phyloP scores from a whole-genome alignment of 2,888 invertebrate genomes.

The Strigamia crassipes region DNA sequence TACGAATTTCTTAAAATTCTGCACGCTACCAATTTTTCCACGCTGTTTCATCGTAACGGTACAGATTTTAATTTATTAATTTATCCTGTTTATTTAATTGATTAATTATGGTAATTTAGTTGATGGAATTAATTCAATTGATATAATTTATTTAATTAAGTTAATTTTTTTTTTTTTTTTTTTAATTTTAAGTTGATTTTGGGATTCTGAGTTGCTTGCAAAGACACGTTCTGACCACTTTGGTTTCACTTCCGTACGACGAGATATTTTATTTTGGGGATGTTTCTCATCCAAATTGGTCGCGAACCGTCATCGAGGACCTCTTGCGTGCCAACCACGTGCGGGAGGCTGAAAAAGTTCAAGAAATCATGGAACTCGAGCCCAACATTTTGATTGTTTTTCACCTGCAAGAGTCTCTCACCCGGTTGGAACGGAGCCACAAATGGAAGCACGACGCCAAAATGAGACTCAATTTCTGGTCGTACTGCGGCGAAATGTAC shows the following conservation, averaged over 20 bases:
- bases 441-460: slow-evolving; percentile 2
- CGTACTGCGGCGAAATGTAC: slow-evolving; percentile 23
- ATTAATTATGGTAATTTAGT: background rate
- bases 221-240: background rate
- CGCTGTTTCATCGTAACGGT: background rate
- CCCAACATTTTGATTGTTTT: background rate
- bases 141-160: background rate
- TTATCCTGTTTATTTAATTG: background rate
- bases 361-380: background rate
- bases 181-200: slow-evolving; percentile 12
- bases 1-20: background rate
- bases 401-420: background rate
- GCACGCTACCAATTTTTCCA: background rate
- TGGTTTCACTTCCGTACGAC: background rate
- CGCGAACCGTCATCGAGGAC: background rate
- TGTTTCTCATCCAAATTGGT: background rate
- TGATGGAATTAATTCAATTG: background rate
- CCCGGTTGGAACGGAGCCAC: background rate
- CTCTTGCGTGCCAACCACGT: background rate
- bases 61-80: background rate
- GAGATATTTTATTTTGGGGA: background rate
- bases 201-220: background rate
- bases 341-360: background rate
- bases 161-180: background rate
- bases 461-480: slow-evolving; percentile 33